phyloP scores from a whole-genome alignment of 2,888 invertebrate genomes.

The Caenorhabditis panamensis region DNA sequence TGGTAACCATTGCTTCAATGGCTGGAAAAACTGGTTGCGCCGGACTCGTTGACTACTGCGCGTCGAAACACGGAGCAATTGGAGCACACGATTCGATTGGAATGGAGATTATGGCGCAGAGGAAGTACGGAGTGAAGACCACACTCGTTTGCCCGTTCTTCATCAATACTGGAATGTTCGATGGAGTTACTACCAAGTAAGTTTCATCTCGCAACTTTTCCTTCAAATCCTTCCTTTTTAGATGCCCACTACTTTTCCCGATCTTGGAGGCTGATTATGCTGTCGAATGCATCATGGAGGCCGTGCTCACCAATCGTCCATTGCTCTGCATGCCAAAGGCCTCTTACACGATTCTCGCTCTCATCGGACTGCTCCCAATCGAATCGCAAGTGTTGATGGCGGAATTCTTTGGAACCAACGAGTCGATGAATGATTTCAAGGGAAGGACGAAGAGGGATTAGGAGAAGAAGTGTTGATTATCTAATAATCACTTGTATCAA shows the following conservation, averaged over 20 bases:
- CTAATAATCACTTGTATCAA: conserved; percentile 9
- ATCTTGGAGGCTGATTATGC: conserved; percentile 89
- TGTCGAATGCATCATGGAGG: conserved; percentile 89
- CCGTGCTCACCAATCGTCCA: conserved; percentile 88
- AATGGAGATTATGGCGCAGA: conserved; percentile 81
- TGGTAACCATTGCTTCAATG: conserved; percentile 90
- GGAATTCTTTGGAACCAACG: conserved; percentile 75
- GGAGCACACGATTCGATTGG: conserved; percentile 93
- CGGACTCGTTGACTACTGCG: conserved; percentile 88
- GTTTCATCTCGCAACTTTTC: conserved; percentile 38
- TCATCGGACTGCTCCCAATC: conserved; percentile 72
- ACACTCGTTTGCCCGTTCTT: conserved; percentile 95
- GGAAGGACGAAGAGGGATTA: conserved; percentile 63
- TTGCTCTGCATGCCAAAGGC: conserved; percentile 89
- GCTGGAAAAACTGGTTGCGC: conserved; percentile 89
- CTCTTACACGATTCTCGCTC: conserved; percentile 83
- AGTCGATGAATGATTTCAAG: conserved; percentile 77
- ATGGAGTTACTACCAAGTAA: conserved; percentile 89
- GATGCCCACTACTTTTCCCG: conserved; percentile 74
- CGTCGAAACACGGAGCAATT: conserved; percentile 94
- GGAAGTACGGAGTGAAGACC: conserved; percentile 86
- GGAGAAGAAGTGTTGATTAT: conserved; percentile 8
- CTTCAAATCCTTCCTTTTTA: conserved; percentile 40
- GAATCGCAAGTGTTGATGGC: conserved; percentile 66
- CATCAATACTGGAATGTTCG: conserved; percentile 98